Conservation (phyloP, 2,113 vertebrate species). For the Festucalex cinctus region DNA sequence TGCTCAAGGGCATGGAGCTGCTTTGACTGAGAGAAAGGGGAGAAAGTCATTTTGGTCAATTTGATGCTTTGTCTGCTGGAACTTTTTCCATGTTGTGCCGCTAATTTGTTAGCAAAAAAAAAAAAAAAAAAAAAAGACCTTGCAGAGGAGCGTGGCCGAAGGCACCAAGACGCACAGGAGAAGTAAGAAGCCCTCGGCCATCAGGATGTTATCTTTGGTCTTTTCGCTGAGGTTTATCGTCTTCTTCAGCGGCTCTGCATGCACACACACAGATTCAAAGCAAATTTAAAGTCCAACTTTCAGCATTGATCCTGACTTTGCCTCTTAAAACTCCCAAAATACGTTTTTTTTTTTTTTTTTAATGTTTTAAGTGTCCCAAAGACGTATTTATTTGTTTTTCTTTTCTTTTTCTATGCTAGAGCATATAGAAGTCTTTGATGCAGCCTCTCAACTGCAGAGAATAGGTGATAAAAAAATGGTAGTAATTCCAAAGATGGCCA, state of each 20-base stretch:
- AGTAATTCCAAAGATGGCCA: not conserved
- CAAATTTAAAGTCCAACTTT: not conserved
- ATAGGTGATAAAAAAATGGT: too few relatives aligned
- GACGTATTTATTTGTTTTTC: too few relatives aligned
- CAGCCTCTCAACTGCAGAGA: too few relatives aligned
- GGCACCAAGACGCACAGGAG: slow-evolving; percentile 65
- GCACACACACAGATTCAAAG: slow-evolving; percentile 2
- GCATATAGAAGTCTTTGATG: too few relatives aligned
- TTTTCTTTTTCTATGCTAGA: too few relatives aligned
- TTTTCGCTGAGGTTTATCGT: slow-evolving; percentile 58
- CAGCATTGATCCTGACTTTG: not conserved
- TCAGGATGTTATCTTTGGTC: slow-evolving; percentile 72
- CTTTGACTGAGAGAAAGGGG: slow-evolving; percentile 51
- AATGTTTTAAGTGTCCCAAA: too few relatives aligned
- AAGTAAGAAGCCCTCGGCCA: slow-evolving; percentile 64
- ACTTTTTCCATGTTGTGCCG: not conserved
- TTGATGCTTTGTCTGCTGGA: not conserved
- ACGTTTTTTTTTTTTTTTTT: too few relatives aligned
- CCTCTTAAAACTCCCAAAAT: too few relatives aligned
- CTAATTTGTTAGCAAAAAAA: not conserved
- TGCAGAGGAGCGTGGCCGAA: slow-evolving; percentile 52
- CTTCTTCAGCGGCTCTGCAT: slow-evolving; percentile 55
- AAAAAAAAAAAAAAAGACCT: too few relatives aligned
- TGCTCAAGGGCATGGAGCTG: slow-evolving; percentile 43
- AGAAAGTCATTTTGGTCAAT: slow-evolving; percentile 8